A percentile compares a stretch with the other conserved stretches of the same genome.
phyloP scores from a whole-genome alignment of 2,797 vertebrate species.

The Microctenopoma stevenorrisi region DNA sequence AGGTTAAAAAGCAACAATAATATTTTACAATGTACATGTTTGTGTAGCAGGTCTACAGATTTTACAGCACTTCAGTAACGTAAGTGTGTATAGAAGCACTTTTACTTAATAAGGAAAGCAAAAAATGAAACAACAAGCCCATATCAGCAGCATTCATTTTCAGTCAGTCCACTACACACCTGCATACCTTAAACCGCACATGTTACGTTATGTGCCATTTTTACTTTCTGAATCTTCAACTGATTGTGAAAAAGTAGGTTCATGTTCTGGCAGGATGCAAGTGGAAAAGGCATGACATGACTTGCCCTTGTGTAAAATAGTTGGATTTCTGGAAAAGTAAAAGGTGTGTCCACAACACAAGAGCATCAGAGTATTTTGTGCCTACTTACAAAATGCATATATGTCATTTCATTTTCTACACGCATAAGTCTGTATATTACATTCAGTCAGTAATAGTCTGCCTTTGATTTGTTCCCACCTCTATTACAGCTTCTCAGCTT shows the following conservation, averaged over 20 bases:
- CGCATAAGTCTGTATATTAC: background rate
- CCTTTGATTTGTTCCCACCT: slow-evolving; percentile 7
- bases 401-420: slow-evolving; percentile 4
- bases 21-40: background rate
- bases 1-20: background rate
- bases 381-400: background rate
- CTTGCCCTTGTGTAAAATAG: slow-evolving; percentile 24
- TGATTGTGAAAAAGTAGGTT: background rate
- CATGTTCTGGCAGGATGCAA: slow-evolving; percentile 8
- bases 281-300: slow-evolving; percentile 32
- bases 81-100: background rate
- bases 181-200: background rate
- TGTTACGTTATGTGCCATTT: background rate
- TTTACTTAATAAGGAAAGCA: background rate
- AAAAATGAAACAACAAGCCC: background rate
- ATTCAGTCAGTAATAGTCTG: slow-evolving; percentile 5
- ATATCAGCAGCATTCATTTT: background rate
- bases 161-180: background rate
- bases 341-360: slow-evolving; percentile 13
- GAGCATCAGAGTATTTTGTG: slow-evolving; percentile 1
- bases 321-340: background rate
- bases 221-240: slow-evolving; percentile 1
- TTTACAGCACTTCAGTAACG: slow-evolving; percentile 10
- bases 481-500: slow-evolving; percentile 24
- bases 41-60: background rate